Evolutionary conservation across 2,113 vertebrate species (phyloP), one percentile per base, ranked within the genome.

Genomic region (Athene noctua): DNA sequence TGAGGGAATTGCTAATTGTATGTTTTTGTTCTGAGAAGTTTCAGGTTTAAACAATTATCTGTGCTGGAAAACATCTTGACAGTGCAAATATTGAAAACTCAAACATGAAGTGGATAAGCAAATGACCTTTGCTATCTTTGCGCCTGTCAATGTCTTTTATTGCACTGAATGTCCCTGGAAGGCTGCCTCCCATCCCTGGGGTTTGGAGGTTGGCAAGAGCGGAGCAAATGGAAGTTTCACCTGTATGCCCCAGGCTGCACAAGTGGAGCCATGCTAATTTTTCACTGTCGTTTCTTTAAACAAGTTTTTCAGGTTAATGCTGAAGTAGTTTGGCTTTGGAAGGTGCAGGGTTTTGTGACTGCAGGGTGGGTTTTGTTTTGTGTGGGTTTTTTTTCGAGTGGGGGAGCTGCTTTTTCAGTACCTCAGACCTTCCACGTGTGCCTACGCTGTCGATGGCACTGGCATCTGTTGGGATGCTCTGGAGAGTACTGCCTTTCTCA

Each of bases 291-390:
- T 52, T 67, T 66, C 26, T 42, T 65, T 40, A 58, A 94, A 94
- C 91, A 34, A 15, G 89, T 92, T 95, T 90, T 94, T 95, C 94
- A 62, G 84, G 86, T 94, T 94, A 23, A 19, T 5, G 40, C 52
- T 51, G 63, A 29, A 47, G 71, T 5, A 19, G 16, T 47, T 92
- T 71, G 61, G 59, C 65, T 83, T 54, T 58, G 81, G 63, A 57
- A 83, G 38, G 18, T n/a, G 36, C 17, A 34, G 22, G 4, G 14
- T 6, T 58, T 15, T 84, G 63, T 49, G 68, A 38, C 68, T 29
- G 61, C 62, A 49, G 74, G 29, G 38, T 21, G 67, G 22, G 18
- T 8, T 72, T n/a, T 63, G 20, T 30, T 29, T 18, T 55, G 3
- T 40, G 40, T 52, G 17, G 21, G 11, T 8, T 19, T 32, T 46